A percentile compares a stretch with the other conserved stretches of the same genome.
Evolutionary conservation across 2,888 invertebrate genomes (phyloP).

Genomic region (Melinaea marsaeus): DNA sequence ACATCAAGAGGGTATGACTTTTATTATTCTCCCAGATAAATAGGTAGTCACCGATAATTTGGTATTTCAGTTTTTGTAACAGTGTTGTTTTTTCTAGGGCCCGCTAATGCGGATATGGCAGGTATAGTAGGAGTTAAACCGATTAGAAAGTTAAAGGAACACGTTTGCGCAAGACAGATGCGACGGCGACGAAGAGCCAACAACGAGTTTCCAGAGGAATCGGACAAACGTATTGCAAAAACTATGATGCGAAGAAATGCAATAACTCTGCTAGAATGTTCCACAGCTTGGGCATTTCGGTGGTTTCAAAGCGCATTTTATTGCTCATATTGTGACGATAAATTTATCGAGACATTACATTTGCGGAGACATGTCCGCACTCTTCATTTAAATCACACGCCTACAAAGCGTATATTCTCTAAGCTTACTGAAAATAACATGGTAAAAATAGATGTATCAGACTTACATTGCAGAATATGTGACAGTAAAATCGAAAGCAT

Average conservation of each 20-base stretch:
- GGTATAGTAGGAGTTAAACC: slow-evolving; percentile 46
- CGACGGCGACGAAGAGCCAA: slow-evolving; percentile 65
- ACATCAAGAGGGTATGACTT: neutral
- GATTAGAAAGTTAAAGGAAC: slow-evolving; percentile 64
- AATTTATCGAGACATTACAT: slow-evolving; percentile 52
- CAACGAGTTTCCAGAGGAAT: slow-evolving; percentile 65
- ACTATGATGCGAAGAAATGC: slow-evolving; percentile 71
- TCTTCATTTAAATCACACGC: slow-evolving; percentile 49
- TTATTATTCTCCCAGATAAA: slow-evolving; percentile 4
- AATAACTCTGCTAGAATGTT: slow-evolving; percentile 57
- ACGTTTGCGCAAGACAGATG: slow-evolving; percentile 66
- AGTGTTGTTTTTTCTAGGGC: slow-evolving; percentile 67
- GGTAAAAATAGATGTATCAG: slow-evolving; percentile 65
- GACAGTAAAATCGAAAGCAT: slow-evolving; percentile 42
- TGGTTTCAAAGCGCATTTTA: slow-evolving; percentile 66
- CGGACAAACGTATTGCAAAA: slow-evolving; percentile 62
- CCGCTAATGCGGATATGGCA: slow-evolving; percentile 49
- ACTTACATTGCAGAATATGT: slow-evolving; percentile 59
- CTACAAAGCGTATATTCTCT: slow-evolving; percentile 56
- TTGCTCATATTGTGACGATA: slow-evolving; percentile 64
- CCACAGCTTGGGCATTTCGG: slow-evolving; percentile 69
- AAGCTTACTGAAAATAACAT: slow-evolving; percentile 69
- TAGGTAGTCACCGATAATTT: slow-evolving; percentile 14
- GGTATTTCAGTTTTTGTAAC: slow-evolving; percentile 29
- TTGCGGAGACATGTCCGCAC: slow-evolving; percentile 51